Evolutionary conservation across 1,140 invertebrate species (phyloP), one percentile per base, ranked within the genome.

Genomic region (Phenacoccus solenopsis): DNA sequence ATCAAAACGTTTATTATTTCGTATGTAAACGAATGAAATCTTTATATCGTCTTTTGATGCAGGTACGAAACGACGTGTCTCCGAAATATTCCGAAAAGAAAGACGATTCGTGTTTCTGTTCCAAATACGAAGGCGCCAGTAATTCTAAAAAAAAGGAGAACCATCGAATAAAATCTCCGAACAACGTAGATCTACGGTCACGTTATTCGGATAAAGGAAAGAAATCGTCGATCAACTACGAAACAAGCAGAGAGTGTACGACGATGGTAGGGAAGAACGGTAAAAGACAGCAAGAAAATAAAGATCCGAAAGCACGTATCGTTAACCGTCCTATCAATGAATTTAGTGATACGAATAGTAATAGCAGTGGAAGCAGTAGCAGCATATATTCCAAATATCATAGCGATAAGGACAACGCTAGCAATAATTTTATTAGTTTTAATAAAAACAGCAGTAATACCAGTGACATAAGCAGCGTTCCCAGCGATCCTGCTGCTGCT

Each of bases 401-500:
- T 22, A 68, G 28, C 67, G 30, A 68, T 35, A 68, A 68, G n/a
- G 67, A 68, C 1, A 68, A 32, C 24, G 25, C n/a, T 13, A 30
- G 67, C 67, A 32, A 25, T 28, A 68, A 32, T 21, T 27, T 16
- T 49, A 49, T 49, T 49, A 49, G 38, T 49, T 49, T 9, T 28
- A 67, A 67, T 5, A 68, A 16, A n/a, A 67, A 68, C 67, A 68
- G 28, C 67, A 69, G 24, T 30, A 69, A 49, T 49, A 69, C 30
- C 32, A 69, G 24, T 49, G 67, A 68, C 25, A 68, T 28, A 28
- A 49, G 22, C 32, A 25, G 21, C n/a, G 13, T 22, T 27, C 3
- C 69, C 10, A 27, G n/a, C 28, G 68, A 69, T 12, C 16, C 30
- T 10, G n/a, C 30, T 20, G 30, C 56, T 13, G 9, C 25, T 9